phyloP scores from a whole-genome alignment of 2,888 invertebrate genomes.

The Mantis religiosa region DNA sequence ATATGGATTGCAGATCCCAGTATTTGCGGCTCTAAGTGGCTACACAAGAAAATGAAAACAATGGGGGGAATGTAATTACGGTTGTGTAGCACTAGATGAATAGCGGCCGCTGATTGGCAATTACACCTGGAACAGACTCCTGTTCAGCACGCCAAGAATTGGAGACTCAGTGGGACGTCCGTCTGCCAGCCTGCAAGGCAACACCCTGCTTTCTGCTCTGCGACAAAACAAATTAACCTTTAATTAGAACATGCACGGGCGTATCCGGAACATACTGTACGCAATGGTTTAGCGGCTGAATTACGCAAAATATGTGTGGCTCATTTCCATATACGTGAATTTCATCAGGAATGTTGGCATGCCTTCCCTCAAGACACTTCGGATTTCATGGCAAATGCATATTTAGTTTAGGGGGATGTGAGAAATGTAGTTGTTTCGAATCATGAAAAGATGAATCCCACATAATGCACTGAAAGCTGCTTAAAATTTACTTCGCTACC shows the following conservation, averaged over 20 bases:
- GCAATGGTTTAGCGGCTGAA: too few relatives aligned
- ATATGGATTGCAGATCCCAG: too few relatives aligned
- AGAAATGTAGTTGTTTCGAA: too few relatives aligned
- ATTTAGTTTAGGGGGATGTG: too few relatives aligned
- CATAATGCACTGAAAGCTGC: too few relatives aligned
- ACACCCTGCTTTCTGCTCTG: neutral
- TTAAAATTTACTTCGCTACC: too few relatives aligned
- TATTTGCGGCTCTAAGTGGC: neutral
- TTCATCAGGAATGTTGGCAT: too few relatives aligned
- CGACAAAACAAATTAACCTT: neutral
- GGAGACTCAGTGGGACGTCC: neutral
- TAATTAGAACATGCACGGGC: neutral
- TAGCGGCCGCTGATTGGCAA: neutral
- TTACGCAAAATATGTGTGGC: too few relatives aligned
- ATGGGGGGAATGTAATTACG: neutral
- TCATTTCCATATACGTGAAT: too few relatives aligned
- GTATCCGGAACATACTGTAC: neutral
- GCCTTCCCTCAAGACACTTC: too few relatives aligned
- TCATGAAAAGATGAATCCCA: too few relatives aligned
- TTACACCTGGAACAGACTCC: neutral
- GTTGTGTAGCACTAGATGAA: neutral
- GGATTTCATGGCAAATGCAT: too few relatives aligned
- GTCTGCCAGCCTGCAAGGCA: neutral
- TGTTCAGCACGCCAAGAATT: neutral
- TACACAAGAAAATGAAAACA: neutral